A percentile compares a stretch with the other conserved stretches of the same genome.
phyloP scores from a whole-genome alignment of 2,797 vertebrate species.

The Tamandua tetradactyla region DNA sequence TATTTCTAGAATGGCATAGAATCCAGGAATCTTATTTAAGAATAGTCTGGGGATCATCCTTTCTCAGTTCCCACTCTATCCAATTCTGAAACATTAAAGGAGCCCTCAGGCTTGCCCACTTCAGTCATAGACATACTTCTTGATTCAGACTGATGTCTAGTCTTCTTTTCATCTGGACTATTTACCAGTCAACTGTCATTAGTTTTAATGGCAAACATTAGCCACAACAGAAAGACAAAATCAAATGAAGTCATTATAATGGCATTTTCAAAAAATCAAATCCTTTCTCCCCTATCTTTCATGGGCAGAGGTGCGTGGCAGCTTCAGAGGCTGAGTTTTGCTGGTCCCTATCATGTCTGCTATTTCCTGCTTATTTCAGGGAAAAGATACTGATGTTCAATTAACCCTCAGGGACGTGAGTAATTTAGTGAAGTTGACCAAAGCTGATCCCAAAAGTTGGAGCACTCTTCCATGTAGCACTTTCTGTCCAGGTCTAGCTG shows the following conservation, averaged over 20 bases:
- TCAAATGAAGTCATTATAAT: conserved; percentile 43
- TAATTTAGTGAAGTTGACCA: background rate
- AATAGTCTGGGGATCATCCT: background rate
- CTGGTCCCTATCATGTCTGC: background rate
- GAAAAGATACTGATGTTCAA: background rate
- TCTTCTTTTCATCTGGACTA: conserved; percentile 33
- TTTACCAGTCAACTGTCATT: conserved; percentile 40
- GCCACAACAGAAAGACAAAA: conserved; percentile 33
- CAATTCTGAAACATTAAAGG: background rate
- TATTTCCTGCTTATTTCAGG: conserved; percentile 32
- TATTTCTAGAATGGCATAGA: background rate
- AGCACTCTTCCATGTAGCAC: background rate
- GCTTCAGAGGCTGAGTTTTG: background rate
- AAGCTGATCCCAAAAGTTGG: background rate
- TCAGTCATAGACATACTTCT: background rate
- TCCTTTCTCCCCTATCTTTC: background rate
- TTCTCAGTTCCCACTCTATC: background rate
- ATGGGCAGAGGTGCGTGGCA: background rate
- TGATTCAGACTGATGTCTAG: background rate
- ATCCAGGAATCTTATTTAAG: background rate
- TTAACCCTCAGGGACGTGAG: background rate
- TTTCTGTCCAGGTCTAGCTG: background rate
- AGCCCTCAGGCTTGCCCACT: background rate
- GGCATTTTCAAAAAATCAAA: conserved; percentile 41
- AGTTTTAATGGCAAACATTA: background rate